Percentiles rank a stretch among this genome's conserved stretches.
phyloP scores from a whole-genome alignment of 2,888 invertebrate species.

The Amblyteles armatorius region DNA sequence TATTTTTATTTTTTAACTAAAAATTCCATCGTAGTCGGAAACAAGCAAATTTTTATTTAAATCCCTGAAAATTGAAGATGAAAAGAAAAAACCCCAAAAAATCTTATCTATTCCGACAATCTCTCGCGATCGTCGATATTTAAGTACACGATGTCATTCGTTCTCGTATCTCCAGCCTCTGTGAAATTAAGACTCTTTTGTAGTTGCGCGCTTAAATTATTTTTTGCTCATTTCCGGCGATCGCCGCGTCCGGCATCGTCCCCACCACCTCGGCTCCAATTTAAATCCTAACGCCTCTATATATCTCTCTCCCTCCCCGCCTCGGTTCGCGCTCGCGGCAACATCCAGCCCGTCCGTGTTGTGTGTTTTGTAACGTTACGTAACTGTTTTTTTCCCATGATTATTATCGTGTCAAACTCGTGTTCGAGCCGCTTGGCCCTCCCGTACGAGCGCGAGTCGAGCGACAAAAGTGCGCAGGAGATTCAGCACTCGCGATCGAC shows the following conservation, averaged over 20 bases:
- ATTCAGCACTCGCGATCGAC: slow-evolving; percentile 1
- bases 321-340: background rate
- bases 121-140: background rate
- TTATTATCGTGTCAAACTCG: slow-evolving; percentile 32
- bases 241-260: slow-evolving; percentile 1
- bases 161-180: background rate
- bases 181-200: background rate
- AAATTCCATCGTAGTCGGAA: slow-evolving; percentile 22
- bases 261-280: slow-evolving; percentile 6
- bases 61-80: background rate
- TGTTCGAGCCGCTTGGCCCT: slow-evolving; percentile 22
- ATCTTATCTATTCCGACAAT: slow-evolving; percentile 1
- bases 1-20: background rate
- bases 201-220: slow-evolving; percentile 9
- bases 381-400: slow-evolving; percentile 34
- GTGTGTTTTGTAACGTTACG: slow-evolving; percentile 13
- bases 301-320: background rate
- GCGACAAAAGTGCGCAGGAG: background rate
- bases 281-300: background rate
- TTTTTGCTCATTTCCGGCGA: slow-evolving; percentile 11
- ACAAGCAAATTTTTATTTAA: slow-evolving; percentile 18
- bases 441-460: slow-evolving; percentile 1
- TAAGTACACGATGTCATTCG: slow-evolving; percentile 8
- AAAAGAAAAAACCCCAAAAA: background rate
- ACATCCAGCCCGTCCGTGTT: slow-evolving; percentile 3